These are phyloP conservation scores for Catocala fraxini DNA, from an alignment of 2,888 invertebrate genomes.

Conservation along the genomic window DNA sequence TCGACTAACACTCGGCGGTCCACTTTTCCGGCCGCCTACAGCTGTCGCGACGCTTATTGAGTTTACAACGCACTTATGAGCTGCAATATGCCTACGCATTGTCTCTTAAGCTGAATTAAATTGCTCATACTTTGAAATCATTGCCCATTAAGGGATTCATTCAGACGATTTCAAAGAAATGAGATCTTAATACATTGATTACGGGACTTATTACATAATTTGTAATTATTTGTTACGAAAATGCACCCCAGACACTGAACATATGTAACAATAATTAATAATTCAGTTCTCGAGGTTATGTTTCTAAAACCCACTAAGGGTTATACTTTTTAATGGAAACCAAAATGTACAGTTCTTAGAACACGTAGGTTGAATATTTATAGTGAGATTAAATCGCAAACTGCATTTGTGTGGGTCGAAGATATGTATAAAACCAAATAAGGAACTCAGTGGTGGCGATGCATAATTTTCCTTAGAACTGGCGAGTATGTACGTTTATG, in stretches of 20 bases:
- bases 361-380: slow-evolving; percentile 46
- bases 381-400: slow-evolving; percentile 51
- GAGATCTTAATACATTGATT: slow-evolving; percentile 26
- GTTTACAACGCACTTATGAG: slow-evolving; percentile 84
- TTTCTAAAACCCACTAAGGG: not conserved
- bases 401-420: slow-evolving; percentile 55
- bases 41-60: slow-evolving; percentile 82
- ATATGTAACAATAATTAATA: no score
- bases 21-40: slow-evolving; percentile 85
- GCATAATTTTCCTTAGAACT: slow-evolving; percentile 48
- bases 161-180: slow-evolving; percentile 43
- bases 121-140: slow-evolving; percentile 78
- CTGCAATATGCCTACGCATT: slow-evolving; percentile 80
- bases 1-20: slow-evolving; percentile 76
- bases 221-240: not conserved
- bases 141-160: slow-evolving; percentile 66
- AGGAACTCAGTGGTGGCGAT: slow-evolving; percentile 32
- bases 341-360: slow-evolving; percentile 32
- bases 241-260: no score
- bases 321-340: slow-evolving; percentile 6
- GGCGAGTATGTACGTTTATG: not conserved
- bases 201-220: slow-evolving; percentile 1
- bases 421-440: slow-evolving; percentile 50
- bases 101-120: slow-evolving; percentile 83
- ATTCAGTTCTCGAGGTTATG: no score